Evolutionary conservation across 2,113 vertebrate genomes (phyloP).

Genomic region (Redunca redunca): DNA sequence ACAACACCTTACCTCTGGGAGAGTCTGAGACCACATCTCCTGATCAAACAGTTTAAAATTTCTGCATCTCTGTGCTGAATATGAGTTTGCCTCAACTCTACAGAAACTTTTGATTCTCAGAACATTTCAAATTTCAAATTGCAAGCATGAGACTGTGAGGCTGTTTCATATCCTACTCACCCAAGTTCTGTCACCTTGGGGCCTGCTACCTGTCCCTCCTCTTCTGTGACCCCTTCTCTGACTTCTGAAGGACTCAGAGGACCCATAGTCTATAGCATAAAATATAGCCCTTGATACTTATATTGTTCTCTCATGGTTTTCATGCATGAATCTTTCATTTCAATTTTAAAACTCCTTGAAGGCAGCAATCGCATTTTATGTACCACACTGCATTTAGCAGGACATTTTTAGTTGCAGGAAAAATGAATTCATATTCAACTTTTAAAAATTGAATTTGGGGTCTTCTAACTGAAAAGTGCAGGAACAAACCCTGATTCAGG

Average conservation of each 20-base stretch:
- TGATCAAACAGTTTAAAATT: not conserved
- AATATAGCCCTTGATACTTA: not conserved
- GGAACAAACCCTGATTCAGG: not conserved
- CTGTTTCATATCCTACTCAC: not conserved
- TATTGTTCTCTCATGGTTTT: not conserved
- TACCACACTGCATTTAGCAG: not conserved
- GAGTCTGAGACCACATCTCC: not conserved
- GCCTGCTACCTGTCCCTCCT: not conserved
- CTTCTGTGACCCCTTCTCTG: not conserved
- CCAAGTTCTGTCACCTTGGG: not conserved
- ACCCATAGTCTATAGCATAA: not conserved
- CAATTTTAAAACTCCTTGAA: not conserved
- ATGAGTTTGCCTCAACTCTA: not conserved
- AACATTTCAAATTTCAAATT: not conserved
- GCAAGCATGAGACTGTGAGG: not conserved
- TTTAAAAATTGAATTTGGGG: not conserved
- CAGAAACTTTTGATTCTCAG: not conserved
- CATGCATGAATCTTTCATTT: not conserved
- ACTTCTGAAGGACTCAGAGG: not conserved
- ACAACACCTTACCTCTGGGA: too few species aligned
- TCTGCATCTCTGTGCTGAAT: not conserved
- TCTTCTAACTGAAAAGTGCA: not conserved
- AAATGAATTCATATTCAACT: not conserved
- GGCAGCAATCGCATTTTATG: not conserved
- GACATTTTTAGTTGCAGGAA: not conserved